Base-by-base conservation (phyloP, 2,113 vertebrate genomes). In the Puffinus mauretanicus region DNA sequence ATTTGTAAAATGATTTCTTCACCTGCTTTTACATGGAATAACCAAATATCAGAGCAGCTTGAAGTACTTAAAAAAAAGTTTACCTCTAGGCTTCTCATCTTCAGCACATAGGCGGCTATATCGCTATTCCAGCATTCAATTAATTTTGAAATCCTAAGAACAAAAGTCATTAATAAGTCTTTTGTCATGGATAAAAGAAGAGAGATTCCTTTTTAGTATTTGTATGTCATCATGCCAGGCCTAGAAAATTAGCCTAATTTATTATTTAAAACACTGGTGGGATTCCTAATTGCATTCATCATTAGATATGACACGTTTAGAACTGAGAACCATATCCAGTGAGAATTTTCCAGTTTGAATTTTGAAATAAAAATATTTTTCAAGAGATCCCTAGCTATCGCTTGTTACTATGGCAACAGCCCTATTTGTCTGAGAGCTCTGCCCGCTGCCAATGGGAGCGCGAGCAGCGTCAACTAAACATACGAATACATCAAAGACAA, bases 351-450 rank as follows among this genome's bases (percentile, higher is more conserved):
- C 97, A 98, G 98, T 98, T 98, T 98, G 98, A 98, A 98, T 99
- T 99, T 98, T 99, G 98, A 98, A 99, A 99, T 98, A 98, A 98
- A 99, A 98, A 99, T 98, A 98, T 98, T 99, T 98, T 99, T 98
- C 98, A 98, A 98, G 98, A 98, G 98, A 99, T 99, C 99, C 98
- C 98, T 99, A 98, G 98, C 99, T 98, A 98, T 98, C 94, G 96
- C 98, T 96, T 98, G 99, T 99, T 99, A 98, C 99, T 98, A 99
- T 99, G 98, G 98, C 98, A 99, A 99, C 99, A 98, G 98, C 98
- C 98, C 98, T 98, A 99, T 99, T 99, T 99, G 99, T 98, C 99
- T 99, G 98, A 98, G 98, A 98, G 98, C 98, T 97, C 96, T 98
- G 97, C 98, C 98, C 94, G 97, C 97, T 98, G 98, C 97, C 98